Conservation (phyloP, 2,888 invertebrate genomes). For the Spilosoma lubricipeda region DNA sequence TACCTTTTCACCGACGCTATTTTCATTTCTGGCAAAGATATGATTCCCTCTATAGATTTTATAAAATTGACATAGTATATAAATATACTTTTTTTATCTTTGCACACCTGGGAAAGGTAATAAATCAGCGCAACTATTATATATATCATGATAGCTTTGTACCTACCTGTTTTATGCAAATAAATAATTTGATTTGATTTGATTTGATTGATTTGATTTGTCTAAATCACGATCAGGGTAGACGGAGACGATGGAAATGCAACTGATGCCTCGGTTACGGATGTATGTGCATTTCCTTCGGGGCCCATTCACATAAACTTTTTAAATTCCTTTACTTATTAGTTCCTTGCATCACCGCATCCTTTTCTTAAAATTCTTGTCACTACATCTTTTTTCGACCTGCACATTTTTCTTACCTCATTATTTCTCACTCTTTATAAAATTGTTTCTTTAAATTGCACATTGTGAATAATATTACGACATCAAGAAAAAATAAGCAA, state of each 20-base stretch:
- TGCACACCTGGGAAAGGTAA: too few species aligned
- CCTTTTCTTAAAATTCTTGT: background rate
- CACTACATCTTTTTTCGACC: background rate
- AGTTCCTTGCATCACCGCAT: background rate
- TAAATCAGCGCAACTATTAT: too few species aligned
- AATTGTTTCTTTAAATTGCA: conserved; percentile 39
- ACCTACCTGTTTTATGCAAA: too few species aligned
- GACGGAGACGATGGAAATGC: background rate
- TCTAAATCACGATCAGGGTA: background rate
- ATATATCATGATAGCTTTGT: too few species aligned
- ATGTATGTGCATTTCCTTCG: too few species aligned
- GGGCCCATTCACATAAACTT: background rate
- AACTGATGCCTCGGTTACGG: background rate
- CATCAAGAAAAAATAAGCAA: conserved; percentile 56
- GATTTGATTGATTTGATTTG: too few species aligned
- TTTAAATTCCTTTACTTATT: background rate
- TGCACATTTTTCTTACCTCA: background rate
- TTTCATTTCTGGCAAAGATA: background rate
- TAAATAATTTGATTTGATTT: too few species aligned
- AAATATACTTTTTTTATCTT: too few species aligned
- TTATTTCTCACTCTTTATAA: background rate
- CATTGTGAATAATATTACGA: conserved; percentile 27
- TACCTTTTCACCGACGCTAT: background rate
- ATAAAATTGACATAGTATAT: background rate
- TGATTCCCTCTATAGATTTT: background rate